phyloP scores from a whole-genome alignment of 2,797 vertebrate species.

The Hypotaenidia okinawae region DNA sequence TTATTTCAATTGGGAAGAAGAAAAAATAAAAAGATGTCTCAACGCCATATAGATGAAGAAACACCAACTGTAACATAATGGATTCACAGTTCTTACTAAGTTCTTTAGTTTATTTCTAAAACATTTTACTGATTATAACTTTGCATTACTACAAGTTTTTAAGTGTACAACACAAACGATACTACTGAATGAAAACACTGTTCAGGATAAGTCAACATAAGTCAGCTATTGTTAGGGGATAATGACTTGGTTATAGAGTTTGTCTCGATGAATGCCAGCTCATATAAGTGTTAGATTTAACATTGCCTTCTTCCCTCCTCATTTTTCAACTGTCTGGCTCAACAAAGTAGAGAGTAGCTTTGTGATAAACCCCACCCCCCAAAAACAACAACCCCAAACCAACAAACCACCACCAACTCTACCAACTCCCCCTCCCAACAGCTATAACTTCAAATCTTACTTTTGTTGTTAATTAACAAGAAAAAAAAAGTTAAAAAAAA shows the following conservation, averaged over 20 bases:
- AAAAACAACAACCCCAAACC: too few species aligned
- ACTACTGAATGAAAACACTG: not conserved
- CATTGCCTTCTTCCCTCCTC: not conserved
- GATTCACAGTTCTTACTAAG: not conserved
- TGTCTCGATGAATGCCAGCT: not conserved
- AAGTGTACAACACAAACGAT: not conserved
- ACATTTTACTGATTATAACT: not conserved
- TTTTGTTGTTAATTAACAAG: slow-evolving; percentile 28
- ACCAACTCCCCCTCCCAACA: not conserved
- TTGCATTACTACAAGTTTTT: not conserved
- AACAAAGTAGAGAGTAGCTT: slow-evolving; percentile 7
- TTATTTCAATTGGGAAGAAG: not conserved
- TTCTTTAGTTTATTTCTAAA: not conserved
- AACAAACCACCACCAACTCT: not conserved
- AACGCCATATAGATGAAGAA: not conserved
- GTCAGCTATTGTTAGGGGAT: not conserved
- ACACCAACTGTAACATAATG: not conserved
- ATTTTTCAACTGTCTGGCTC: not conserved
- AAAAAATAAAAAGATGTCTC: not conserved
- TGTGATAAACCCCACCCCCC: not conserved
- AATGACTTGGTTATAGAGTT: not conserved
- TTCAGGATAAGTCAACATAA: not conserved
- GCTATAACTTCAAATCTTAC: slow-evolving; percentile 12
- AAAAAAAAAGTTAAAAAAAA: not conserved
- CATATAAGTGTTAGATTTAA: not conserved